Percentiles rank a stretch among this genome's conserved stretches.
Evolutionary conservation across 1,140 invertebrate genomes (phyloP).

Genomic region (Gyrodactylus salaris): DNA sequence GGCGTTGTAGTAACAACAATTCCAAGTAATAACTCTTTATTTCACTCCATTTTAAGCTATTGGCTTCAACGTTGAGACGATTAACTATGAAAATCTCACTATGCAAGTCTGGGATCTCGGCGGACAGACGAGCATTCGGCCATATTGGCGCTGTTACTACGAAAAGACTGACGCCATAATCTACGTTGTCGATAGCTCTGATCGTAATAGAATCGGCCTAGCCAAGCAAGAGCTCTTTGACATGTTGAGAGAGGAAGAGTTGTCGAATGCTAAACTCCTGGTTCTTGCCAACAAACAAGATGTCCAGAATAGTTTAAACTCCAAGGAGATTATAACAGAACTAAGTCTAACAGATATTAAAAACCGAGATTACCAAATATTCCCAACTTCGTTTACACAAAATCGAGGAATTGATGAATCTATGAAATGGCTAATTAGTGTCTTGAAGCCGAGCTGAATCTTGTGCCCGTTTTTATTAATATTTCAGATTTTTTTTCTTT

Average conservation of each 20-base stretch:
- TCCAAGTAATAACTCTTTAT: conserved; percentile 27
- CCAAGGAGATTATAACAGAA: conserved; percentile 77
- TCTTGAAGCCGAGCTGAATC: no score
- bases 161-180: conserved; percentile 98
- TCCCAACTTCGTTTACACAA: conserved; percentile 87
- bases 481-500: no score
- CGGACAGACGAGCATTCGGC: conserved; percentile 73
- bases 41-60: conserved; percentile 28
- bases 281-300: conserved; percentile 99
- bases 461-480: no score
- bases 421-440: conserved; percentile 51
- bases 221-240: conserved; percentile 84
- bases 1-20: conserved; percentile 98
- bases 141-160: conserved; percentile 98
- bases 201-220: conserved; percentile 85
- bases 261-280: not conserved
- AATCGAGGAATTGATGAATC: conserved; percentile 91
- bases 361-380: conserved; percentile 93
- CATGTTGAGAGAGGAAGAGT: conserved; percentile 72
- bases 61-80: conserved; percentile 98
- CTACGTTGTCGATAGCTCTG: conserved; percentile 92
- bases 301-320: conserved; percentile 70
- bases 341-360: conserved; percentile 65
- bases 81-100: conserved; percentile 83
- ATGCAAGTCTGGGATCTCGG: conserved; percentile 93